A percentile compares a stretch with the other conserved stretches of the same genome.
Evolutionary conservation across 2,888 invertebrate genomes (phyloP).

Genomic region (Scaptomyza polygonia): DNA sequence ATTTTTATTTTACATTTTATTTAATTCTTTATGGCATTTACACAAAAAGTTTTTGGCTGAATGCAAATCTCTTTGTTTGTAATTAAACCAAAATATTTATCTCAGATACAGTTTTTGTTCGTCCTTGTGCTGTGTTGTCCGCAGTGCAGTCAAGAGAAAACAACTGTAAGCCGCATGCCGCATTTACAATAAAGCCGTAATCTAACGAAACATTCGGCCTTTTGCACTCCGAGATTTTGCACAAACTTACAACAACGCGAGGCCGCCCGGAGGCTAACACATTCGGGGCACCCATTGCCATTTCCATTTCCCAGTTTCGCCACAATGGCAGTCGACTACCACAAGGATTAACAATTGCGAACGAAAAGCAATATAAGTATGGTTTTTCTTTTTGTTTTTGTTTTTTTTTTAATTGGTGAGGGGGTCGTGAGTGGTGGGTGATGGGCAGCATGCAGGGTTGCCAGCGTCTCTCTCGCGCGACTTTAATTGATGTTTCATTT

Average conservation of each 20-base stretch:
- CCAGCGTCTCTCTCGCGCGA: slow-evolving; percentile 38
- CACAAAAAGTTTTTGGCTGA: not conserved
- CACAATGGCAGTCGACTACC: slow-evolving; percentile 11
- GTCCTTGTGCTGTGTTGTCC: slow-evolving; percentile 1
- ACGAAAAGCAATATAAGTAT: slow-evolving; percentile 58
- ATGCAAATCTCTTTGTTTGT: not conserved
- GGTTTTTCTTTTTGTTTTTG: not conserved
- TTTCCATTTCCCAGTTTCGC: not conserved
- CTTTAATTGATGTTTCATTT: slow-evolving; percentile 83
- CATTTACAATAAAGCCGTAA: slow-evolving; percentile 62
- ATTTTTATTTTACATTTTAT: too few species aligned
- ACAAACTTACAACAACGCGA: slow-evolving; percentile 12
- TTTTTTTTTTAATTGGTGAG: not conserved
- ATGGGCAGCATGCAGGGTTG: slow-evolving; percentile 37
- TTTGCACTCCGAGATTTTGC: slow-evolving; percentile 31
- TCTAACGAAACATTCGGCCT: slow-evolving; percentile 44
- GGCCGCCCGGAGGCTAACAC: not conserved
- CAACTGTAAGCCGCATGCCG: slow-evolving; percentile 14
- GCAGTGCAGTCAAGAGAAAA: slow-evolving; percentile 5
- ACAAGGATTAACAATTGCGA: slow-evolving; percentile 53
- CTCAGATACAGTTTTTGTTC: not conserved
- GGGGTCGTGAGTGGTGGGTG: too few species aligned
- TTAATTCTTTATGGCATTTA: too few species aligned
- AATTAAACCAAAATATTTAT: slow-evolving; percentile 1
- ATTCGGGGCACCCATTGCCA: not conserved